Base-by-base conservation (phyloP, 2,888 invertebrate species). In the Anaspis maculata region DNA sequence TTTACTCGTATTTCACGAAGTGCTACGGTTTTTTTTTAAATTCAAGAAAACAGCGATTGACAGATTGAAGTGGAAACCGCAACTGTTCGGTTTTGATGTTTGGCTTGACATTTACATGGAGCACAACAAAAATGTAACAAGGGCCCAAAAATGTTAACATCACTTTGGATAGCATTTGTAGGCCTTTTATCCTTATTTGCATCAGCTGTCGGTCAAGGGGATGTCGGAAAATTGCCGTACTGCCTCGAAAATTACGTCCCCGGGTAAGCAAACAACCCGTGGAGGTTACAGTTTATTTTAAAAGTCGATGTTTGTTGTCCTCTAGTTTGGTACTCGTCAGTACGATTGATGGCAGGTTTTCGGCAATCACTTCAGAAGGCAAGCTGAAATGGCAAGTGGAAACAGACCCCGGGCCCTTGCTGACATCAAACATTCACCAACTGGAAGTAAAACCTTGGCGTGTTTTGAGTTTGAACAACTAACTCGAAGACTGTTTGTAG, bases 401-500 rank as follows among this genome's bases (percentile, higher is more conserved):
- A 37, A 87, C 89, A 13, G 83, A 82, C 32, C 72, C 76, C 9
- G 75, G 76, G 12, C 79, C 88, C 1, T 71, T 95, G 45, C 70
- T 95, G 16, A 85, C 87, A 2, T 94, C 95, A 0, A 92, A 84
- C 57, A 84, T 95, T 52, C 89, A 90, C 59, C 79, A 81, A 52
- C 71, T 88, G 48, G 89, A 92, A 74, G 87, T 88, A 70, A 23
- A 15, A 19, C 12, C 12, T 5, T 24, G 24, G 12, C 6, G 10
- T 10, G 6, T 7, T 24, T 24, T 10, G 9, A 10, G 4, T 10
- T 9, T 24, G 6, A 4, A 5, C 12, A 24, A 19, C 5, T 19
- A 19, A 25, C 22, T 9, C 13, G 24, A 26, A 13, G 3, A 42
- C 43, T 37, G 48, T 41, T 59, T 67, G 26, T 56, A 86, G 84